Base-by-base conservation (phyloP, 2,888 invertebrate genomes). In the Argynnis bischoffii region DNA sequence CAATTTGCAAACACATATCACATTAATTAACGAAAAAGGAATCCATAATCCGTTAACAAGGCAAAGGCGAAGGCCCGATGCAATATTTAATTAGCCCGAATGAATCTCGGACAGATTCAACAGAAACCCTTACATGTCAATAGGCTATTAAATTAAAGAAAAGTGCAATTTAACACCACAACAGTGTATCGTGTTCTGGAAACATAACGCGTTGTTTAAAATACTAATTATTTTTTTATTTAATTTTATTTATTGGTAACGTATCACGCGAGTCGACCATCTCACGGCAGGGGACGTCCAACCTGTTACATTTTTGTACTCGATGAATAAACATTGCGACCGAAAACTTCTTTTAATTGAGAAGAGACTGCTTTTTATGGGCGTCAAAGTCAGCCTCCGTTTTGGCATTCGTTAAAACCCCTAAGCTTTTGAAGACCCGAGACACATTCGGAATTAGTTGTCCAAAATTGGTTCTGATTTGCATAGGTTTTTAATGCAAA, bases 151-250 rank as follows among this genome's bases (percentile, higher is more conserved):
- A 85, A 83, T 78, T 79, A 78, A 76, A 64, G 66, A 69, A 79
- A 81, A 81, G 80, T 83, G 86, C 86, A 87, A 86, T 81, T 78
- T 80, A 84, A 87, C 86, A 85, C 86, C 81, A 74, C 74, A 77
- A 60, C 61, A 77, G 75, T 78, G 80, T 87, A 83, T 79, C 88
- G 86, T 88, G 89, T 85, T 81, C 81, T 67, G 75, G 76, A 81
- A 79, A 83, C 84, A 84, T 83, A 83, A 83, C 83, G 79, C 77
- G 75, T 75, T 70, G 72, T 77, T 76, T 78, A 81, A 80, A 79
- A 80, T 82, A 84, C 85, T 86, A 88, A 89, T 89, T 89, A 85
- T 88, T 88, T 89, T n/a, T 88, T 88, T 85, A 84, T 88, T 89
- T 87, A 85, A 88, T 88, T 87, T 89, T 87, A 84, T 90, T 89